These are phyloP conservation scores for Botia almorhae DNA, from an alignment of 2,797 vertebrate genomes.

Conservation along the genomic window DNA sequence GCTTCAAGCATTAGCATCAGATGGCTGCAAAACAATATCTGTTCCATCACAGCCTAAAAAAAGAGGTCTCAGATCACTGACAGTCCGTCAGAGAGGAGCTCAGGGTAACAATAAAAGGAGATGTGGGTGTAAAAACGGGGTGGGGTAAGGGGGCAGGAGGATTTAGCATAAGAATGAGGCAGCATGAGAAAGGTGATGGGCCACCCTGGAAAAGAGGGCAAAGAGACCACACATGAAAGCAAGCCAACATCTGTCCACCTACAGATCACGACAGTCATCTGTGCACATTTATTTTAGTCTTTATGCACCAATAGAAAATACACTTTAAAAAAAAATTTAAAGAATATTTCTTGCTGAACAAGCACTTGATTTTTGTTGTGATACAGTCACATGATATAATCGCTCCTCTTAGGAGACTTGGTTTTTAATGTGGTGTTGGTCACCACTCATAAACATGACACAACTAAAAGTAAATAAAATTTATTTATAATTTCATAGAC, in stretches of 20 bases:
- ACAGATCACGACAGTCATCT: constrained; percentile 26
- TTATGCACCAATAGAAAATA: constrained; percentile 38
- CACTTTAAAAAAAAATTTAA: constrained; percentile 14
- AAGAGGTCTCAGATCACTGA: constrained; percentile 55
- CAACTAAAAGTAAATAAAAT: constrained; percentile 70
- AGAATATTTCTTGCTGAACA: not conserved
- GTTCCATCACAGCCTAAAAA: constrained; percentile 46
- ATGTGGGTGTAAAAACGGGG: constrained; percentile 54
- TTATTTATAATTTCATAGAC: constrained; percentile 69
- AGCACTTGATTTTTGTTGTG: constrained; percentile 12
- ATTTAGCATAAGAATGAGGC: constrained; percentile 64
- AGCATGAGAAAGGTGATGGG: constrained; percentile 51
- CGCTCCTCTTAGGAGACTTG: not conserved
- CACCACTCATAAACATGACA: constrained; percentile 36
- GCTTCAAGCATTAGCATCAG: constrained; percentile 9
- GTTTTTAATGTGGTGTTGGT: constrained; percentile 1
- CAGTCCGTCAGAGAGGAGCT: constrained; percentile 51
- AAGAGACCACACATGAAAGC: constrained; percentile 64
- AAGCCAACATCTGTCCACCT: constrained; percentile 52
- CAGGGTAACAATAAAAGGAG: constrained; percentile 49
- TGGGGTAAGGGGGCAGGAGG: constrained; percentile 25
- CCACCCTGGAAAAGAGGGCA: constrained; percentile 54
- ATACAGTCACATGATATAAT: constrained; percentile 18
- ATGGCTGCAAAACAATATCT: constrained; percentile 10
- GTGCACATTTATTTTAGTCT: constrained; percentile 36